A percentile compares a stretch with the other conserved stretches of the same genome.
phyloP scores from a whole-genome alignment of 2,797 vertebrate species.

The Valencia hispanica region DNA sequence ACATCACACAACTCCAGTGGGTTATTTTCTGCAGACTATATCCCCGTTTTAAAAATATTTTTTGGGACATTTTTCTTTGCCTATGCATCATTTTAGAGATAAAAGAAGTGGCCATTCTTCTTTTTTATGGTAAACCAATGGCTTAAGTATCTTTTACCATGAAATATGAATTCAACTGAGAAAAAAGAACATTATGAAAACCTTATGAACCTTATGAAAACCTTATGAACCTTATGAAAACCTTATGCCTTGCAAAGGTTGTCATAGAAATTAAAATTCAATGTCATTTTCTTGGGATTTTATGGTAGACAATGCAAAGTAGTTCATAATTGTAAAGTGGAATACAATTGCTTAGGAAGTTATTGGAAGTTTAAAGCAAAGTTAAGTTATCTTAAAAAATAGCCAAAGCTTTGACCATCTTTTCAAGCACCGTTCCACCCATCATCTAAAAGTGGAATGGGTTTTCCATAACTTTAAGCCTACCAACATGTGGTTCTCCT shows the following conservation, averaged over 20 bases:
- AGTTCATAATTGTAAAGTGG: not conserved
- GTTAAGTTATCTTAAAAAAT: no score
- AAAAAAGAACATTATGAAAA: not conserved
- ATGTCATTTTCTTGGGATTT: not conserved
- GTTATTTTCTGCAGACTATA: not conserved
- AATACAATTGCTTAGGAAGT: not conserved
- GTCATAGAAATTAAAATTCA: not conserved
- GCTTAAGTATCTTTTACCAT: not conserved
- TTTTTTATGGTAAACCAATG: not conserved
- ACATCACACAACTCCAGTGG: conserved; percentile 12
- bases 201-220: no score
- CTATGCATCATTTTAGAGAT: not conserved
- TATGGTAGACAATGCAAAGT: not conserved
- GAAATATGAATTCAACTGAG: not conserved
- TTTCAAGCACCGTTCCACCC: no score
- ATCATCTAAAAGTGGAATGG: no score
- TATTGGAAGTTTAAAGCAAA: no score
- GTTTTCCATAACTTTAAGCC: no score
- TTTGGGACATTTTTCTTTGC: not conserved
- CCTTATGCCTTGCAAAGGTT: not conserved
- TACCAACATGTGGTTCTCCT: no score
- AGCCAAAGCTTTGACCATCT: no score
- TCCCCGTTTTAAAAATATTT: conserved; percentile 11
- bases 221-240: no score
- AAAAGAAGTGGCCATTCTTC: not conserved